A percentile compares a stretch with the other conserved stretches of the same genome.
phyloP scores from a whole-genome alignment of 2,797 vertebrate genomes.

The Coracias cyanogaster region DNA sequence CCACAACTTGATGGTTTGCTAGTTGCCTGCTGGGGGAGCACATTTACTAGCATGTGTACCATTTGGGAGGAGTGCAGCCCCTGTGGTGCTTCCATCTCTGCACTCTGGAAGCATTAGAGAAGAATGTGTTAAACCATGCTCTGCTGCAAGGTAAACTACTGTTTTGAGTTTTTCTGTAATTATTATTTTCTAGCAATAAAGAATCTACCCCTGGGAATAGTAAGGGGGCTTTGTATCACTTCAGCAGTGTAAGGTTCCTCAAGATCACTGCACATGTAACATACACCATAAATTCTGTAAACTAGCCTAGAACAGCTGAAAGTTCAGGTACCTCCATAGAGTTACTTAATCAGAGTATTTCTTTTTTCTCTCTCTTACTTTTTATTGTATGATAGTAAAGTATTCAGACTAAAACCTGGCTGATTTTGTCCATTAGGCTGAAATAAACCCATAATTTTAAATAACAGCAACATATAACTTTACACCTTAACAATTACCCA shows the following conservation, averaged over 20 bases:
- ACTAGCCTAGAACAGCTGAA: neutral
- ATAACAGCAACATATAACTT: neutral
- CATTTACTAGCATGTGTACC: neutral
- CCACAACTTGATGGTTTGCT: neutral
- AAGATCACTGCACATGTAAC: neutral
- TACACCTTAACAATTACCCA: neutral
- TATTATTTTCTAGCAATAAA: neutral
- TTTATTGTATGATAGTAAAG: neutral
- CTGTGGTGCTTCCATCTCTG: neutral
- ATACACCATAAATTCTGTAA: neutral
- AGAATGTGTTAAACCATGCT: neutral
- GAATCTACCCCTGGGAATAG: neutral
- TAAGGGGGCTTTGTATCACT: neutral
- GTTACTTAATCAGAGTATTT: neutral
- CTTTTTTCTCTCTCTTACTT: neutral
- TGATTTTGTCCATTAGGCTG: neutral
- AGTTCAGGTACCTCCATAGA: neutral
- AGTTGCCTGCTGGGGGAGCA: neutral
- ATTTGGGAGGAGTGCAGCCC: neutral
- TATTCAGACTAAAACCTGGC: neutral
- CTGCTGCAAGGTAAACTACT: neutral
- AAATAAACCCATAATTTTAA: neutral
- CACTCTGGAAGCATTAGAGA: neutral
- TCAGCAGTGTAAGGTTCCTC: neutral
- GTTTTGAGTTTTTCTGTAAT: neutral